These are phyloP conservation scores for Biston betularia DNA, from an alignment of 2,888 invertebrate species.

Conservation along the genomic window DNA sequence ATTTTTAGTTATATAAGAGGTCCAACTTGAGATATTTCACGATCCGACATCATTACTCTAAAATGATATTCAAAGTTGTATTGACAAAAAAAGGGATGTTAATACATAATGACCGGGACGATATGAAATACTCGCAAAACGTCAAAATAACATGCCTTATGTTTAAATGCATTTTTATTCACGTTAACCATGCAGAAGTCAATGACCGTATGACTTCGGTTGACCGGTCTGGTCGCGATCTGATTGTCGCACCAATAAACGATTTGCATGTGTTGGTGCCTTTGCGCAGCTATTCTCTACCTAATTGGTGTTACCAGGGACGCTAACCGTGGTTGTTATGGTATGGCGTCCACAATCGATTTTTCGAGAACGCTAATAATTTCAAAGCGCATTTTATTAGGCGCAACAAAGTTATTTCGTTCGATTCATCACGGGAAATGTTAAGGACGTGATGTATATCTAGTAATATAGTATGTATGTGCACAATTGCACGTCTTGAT, in stretches of 20 bases:
- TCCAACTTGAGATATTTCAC: constrained; percentile 37
- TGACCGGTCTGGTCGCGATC: constrained; percentile 82
- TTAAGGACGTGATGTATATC: no score
- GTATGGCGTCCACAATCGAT: constrained; percentile 33
- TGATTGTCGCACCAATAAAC: constrained; percentile 81
- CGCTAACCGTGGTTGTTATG: constrained; percentile 49
- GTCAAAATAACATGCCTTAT: not conserved
- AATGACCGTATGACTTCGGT: constrained; percentile 74
- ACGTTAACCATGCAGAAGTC: constrained; percentile 66
- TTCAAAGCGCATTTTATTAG: constrained; percentile 13
- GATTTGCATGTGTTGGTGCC: constrained; percentile 80
- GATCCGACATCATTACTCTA: constrained; percentile 44
- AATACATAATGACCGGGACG: not conserved
- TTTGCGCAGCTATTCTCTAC: constrained; percentile 69
- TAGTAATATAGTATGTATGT: no score
- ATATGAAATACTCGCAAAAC: not conserved
- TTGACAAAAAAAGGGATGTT: not conserved
- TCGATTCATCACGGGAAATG: not conserved
- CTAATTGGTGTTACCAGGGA: constrained; percentile 67
- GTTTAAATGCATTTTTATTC: constrained; percentile 44
- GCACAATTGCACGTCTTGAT: no score
- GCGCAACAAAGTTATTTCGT: not conserved
- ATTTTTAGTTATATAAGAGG: constrained; percentile 51
- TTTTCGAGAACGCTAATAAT: constrained; percentile 31
- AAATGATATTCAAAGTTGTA: constrained; percentile 8